These are phyloP conservation scores for Enteromius radiatus DNA, from an alignment of 2,797 vertebrate genomes.

Conservation along the genomic window DNA sequence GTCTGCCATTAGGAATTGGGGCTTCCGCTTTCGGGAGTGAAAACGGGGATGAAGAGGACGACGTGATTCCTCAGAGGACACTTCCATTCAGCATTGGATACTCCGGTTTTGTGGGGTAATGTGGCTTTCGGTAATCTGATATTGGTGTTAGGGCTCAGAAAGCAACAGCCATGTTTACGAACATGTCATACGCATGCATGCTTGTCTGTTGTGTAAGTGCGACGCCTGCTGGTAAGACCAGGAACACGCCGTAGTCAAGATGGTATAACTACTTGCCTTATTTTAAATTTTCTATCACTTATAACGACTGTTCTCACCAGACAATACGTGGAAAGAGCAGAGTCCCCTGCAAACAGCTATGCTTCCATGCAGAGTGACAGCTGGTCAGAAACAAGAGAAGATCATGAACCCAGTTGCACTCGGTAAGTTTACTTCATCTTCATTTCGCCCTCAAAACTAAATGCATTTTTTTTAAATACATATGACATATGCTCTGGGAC, in stretches of 20 bases:
- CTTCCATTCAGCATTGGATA: conserved; percentile 66
- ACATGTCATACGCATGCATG: background rate
- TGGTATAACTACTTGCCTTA: too few relatives aligned
- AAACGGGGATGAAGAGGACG: conserved; percentile 55
- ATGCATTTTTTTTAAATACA: background rate
- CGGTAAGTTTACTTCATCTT: conserved; percentile 13
- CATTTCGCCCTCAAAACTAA: background rate
- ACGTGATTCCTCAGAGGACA: conserved; percentile 68
- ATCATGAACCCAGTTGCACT: conserved; percentile 58
- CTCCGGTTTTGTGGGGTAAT: conserved; percentile 2
- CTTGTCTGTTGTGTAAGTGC: background rate
- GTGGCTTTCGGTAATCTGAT: background rate
- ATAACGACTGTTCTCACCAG: conserved; percentile 22
- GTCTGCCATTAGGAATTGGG: conserved; percentile 62
- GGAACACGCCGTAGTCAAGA: background rate
- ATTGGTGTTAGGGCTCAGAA: background rate
- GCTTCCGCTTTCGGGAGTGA: conserved; percentile 64
- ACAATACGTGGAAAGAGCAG: conserved; percentile 61
- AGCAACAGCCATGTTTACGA: background rate
- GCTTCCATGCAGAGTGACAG: conserved; percentile 68
- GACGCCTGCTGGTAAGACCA: conserved; percentile 32
- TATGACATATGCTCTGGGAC: background rate
- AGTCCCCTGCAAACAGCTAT: conserved; percentile 69
- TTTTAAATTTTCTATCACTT: background rate
- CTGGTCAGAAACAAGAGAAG: conserved; percentile 19